Percentiles rank a stretch among this genome's conserved stretches.
phyloP scores from a whole-genome alignment of 2,113 vertebrate species.

The Vireo altiloquus region DNA sequence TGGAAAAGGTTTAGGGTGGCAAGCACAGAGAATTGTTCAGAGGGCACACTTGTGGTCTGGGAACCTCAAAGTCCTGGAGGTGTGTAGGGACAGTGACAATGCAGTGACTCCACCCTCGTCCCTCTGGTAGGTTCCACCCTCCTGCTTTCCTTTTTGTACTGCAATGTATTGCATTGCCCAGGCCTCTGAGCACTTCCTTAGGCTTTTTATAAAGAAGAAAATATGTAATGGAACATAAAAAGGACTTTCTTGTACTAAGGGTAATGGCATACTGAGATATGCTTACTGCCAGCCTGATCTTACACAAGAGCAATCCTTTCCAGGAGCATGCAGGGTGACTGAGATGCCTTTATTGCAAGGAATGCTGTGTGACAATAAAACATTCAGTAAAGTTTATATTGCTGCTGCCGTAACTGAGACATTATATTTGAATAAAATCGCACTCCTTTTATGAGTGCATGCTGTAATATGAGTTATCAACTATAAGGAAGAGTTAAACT shows the following conservation, averaged over 20 bases:
- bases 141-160: neutral
- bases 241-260: neutral
- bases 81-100: neutral
- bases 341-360: neutral
- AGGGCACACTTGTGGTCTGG: neutral
- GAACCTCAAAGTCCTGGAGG: neutral
- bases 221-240: neutral
- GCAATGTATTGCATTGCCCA: neutral
- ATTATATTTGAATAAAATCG: conserved; percentile 5
- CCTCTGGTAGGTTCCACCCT: neutral
- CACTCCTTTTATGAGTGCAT: neutral
- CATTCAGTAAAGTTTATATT: conserved; percentile 39
- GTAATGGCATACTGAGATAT: neutral
- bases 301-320: neutral
- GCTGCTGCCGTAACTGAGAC: neutral
- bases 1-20: neutral
- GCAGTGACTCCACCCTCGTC: neutral
- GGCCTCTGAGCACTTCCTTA: neutral
- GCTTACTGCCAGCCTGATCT: neutral
- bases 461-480: neutral
- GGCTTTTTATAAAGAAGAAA: neutral
- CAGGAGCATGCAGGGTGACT: neutral
- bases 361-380: conserved; percentile 28
- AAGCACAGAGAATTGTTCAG: neutral
- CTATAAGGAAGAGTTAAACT: neutral